These are phyloP conservation scores for Dasypogon diadema DNA, from an alignment of 2,888 invertebrate species.

Conservation along the genomic window DNA sequence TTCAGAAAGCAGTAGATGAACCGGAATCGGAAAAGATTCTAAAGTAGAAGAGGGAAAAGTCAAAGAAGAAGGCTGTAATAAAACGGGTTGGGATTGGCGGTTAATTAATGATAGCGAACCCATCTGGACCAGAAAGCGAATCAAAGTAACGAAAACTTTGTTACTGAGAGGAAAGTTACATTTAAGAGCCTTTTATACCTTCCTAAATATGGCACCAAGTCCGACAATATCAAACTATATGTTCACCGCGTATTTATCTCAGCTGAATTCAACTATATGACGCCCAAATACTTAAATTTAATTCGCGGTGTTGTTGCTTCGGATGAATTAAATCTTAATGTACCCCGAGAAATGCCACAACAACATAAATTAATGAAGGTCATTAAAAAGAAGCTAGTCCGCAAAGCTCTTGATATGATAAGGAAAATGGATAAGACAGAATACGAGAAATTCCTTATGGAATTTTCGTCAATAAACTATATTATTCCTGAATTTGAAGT, in stretches of 20 bases:
- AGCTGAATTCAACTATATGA: constrained; percentile 99
- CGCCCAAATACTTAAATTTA: constrained; percentile 97
- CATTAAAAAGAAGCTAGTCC: constrained; percentile 97
- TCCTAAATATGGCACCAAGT: constrained; percentile 94
- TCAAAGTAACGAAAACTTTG: constrained; percentile 90
- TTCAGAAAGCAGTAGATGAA: constrained; percentile 79
- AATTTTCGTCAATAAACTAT: constrained; percentile 98
- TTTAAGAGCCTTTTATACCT: constrained; percentile 97
- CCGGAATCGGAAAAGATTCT: constrained; percentile 70
- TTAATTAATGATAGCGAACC: constrained; percentile 97
- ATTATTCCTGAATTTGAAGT: constrained; percentile 98
- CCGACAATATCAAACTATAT: constrained; percentile 95
- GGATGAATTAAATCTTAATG: constrained; percentile 98
- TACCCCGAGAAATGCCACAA: constrained; percentile 97
- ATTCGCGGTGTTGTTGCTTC: constrained; percentile 98
- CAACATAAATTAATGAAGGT: constrained; percentile 99
- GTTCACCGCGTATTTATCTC: constrained; percentile 99
- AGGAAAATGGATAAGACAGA: constrained; percentile 93
- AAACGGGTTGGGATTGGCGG: constrained; percentile 99
- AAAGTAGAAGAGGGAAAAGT: constrained; percentile 81
- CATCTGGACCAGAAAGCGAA: constrained; percentile 95
- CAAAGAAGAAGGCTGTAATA: constrained; percentile 91
- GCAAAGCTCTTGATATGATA: constrained; percentile 97
- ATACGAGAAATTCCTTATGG: constrained; percentile 97
- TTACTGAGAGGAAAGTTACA: constrained; percentile 99